Conservation (phyloP, 1,140 invertebrate species). For the Drosophila saltans region DNA sequence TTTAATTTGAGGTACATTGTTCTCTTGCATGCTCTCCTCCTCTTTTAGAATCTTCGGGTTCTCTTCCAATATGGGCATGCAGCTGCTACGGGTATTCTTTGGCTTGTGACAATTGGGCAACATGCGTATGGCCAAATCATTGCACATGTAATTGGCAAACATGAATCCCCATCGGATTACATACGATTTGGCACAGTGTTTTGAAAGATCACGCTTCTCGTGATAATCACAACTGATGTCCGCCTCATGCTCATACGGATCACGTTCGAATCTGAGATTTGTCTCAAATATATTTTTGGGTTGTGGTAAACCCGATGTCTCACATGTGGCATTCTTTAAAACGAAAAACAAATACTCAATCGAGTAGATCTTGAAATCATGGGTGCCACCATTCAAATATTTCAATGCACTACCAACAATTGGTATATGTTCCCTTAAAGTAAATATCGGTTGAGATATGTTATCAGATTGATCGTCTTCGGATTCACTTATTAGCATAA, state of each 20-base stretch:
- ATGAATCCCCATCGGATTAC: conserved; percentile 38
- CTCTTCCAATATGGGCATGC: background rate
- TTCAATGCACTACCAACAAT: conserved; percentile 25
- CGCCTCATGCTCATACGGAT: conserved; percentile 13
- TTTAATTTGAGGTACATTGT: background rate
- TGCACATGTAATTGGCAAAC: conserved; percentile 29
- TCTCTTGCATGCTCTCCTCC: too few species aligned
- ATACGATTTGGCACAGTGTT: conserved; percentile 26
- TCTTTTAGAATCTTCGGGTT: background rate
- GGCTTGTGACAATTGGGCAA: conserved; percentile 25
- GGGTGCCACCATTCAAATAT: conserved; percentile 6
- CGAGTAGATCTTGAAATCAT: conserved; percentile 26
- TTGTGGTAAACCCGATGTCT: background rate
- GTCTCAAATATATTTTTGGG: conserved; percentile 16
- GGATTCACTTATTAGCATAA: background rate
- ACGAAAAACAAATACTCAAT: conserved; percentile 40
- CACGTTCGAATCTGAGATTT: conserved; percentile 12
- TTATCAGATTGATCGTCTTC: background rate
- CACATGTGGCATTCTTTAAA: conserved; percentile 21
- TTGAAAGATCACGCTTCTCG: background rate
- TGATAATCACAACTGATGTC: conserved; percentile 32
- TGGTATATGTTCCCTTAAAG: conserved; percentile 15
- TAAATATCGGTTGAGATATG: conserved; percentile 31
- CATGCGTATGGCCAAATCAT: conserved; percentile 33
- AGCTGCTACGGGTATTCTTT: too few species aligned